These are phyloP conservation scores for Cherax quadricarinatus DNA, from an alignment of 1,140 invertebrate species.

Conservation along the genomic window DNA sequence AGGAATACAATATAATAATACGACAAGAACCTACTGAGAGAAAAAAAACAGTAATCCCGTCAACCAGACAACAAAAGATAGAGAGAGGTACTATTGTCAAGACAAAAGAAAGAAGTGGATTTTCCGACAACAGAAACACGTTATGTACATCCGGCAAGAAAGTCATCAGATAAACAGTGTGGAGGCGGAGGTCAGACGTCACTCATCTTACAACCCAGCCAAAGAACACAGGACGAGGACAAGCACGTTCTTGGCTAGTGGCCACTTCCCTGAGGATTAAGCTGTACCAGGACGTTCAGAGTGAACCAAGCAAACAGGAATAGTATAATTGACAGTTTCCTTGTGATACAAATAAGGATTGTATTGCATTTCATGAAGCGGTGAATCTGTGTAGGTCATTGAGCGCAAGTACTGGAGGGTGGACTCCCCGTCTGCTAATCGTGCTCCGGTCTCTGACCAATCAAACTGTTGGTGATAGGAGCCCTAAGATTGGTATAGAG, in stretches of 20 bases:
- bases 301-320: too few relatives aligned
- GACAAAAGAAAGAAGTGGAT: not conserved
- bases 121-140: not conserved
- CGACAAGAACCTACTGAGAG: not conserved
- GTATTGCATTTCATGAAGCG: too few relatives aligned
- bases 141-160: conserved; percentile 3
- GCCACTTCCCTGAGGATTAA: not conserved
- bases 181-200: not conserved
- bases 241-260: not conserved
- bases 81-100: not conserved
- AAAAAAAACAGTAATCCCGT: not conserved
- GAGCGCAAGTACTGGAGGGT: too few relatives aligned
- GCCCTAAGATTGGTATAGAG: too few relatives aligned
- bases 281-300: too few relatives aligned
- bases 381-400: too few relatives aligned
- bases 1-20: not conserved
- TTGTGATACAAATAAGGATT: not conserved
- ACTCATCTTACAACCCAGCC: not conserved
- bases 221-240: not conserved
- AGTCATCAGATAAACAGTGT: not conserved
- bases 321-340: not conserved
- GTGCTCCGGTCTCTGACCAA: too few relatives aligned
- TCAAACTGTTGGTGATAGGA: too few relatives aligned
- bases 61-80: not conserved
- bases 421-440: too few relatives aligned